Evolutionary conservation across 2,797 vertebrate species (phyloP), one percentile per base, ranked within the genome.

Genomic region (Podarcis siculus): DNA sequence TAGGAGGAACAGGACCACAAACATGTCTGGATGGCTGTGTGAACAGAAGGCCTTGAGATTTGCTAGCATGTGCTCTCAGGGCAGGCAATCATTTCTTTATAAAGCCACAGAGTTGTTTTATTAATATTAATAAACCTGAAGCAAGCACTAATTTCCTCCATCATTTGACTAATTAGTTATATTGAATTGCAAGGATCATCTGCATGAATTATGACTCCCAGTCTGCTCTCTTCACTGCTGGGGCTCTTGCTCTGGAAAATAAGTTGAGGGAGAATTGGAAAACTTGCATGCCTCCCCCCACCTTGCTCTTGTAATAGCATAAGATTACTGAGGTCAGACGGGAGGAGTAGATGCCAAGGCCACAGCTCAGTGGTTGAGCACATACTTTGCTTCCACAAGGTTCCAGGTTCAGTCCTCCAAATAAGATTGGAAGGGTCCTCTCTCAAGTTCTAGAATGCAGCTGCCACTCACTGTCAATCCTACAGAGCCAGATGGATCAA

Each of bases 111-210:
- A 93, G 93, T 89, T 94, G 89, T 96, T 97, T 97, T 97, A 97
- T 97, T 97, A 97, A 97, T 97, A 97, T 97, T 97, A 97, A 97
- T 97, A 97, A 93, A 97, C 95, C 94, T 89, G 7, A 90, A 94
- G 95, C 95, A 96, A 97, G 94, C 95, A 94, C 96, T 97, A 96
- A 97, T 97, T 97, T 97, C 96, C 95, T 96, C 94, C 96, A 95
- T 96, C 96, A 96, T 96, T 96, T 96, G 93, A 95, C 95, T 97
- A 97, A 97, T 97, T 97, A 96, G 93, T 94, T 94, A 94, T 93
- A 97, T 96, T 96, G 96, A 96, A 96, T 97, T 95, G 96, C 94
- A 93, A 95, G 94, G 87, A 90, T 96, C 96, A 96, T 97, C 95
- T 97, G 95, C 95, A 96, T 97, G 95, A 97, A 93, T 97, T 97